Base-by-base conservation (phyloP, 2,888 invertebrate genomes). In the Apamea sordens region DNA sequence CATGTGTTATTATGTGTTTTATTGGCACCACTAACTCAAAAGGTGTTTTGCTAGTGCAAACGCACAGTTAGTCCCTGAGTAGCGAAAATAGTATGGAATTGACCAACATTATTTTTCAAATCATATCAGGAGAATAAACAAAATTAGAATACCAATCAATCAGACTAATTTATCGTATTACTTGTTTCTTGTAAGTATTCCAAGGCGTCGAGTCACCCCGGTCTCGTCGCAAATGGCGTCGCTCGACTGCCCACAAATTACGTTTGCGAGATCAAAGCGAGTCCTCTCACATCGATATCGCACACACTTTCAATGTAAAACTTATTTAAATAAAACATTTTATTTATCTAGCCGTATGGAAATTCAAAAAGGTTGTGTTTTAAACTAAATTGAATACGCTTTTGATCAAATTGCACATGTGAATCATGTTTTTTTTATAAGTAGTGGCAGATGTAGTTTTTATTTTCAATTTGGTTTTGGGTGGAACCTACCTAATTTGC, bases 291-390 rank as follows among this genome's bases (percentile, higher is more conserved):
- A 84, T 86, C 89, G 86, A 89, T 88, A 87, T 82, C 67, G 79
- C 86, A 85, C 81, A 86, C 85, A 85, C 83, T 86, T 87, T 85
- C 88, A 84, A 88, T 86, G 90, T 65, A 36, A 74, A 88, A 79
- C 88, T 84, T 86, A 88, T 89, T 92, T 92, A 89, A 91, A 92
- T 92, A 93, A 93, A 89, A 92, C 89, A 84, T 82, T 84, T 82
- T 80, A 82, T 85, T 71, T 81, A 75, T 65, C 44, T 71, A 65
- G 63, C 79, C 77, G 47, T 73, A 79, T 67, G 65, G 44, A 63
- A 68, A 65, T 81, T 71, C n/a, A 36, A 70, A 79, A 77, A 73
- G 72, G 69, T 69, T 28, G 53, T 64, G 73, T 84, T 82, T 74
- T 69, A 56, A 82, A 87, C 63, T 75, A 28, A 61, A 82, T 85